phyloP scores from a whole-genome alignment of 1,140 invertebrate genomes.

The Drosophila navojoa region DNA sequence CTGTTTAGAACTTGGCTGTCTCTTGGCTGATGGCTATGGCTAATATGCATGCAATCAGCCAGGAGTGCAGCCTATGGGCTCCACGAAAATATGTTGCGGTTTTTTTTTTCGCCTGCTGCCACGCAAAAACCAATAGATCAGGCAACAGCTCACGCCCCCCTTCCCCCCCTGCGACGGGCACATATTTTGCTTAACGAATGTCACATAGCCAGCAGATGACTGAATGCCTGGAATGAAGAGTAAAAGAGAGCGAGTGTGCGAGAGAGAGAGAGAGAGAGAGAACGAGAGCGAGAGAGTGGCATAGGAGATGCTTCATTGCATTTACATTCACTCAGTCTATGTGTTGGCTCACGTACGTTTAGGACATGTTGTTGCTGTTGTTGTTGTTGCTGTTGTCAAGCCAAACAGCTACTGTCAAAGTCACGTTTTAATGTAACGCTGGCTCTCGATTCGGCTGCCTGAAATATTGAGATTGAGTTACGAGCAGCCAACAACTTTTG shows the following conservation, averaged over 20 bases:
- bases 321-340: slow-evolving; percentile 45
- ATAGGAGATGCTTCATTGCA: slow-evolving; percentile 45
- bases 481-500: slow-evolving; percentile 80
- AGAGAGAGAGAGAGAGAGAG: neutral
- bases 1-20: slow-evolving; percentile 57
- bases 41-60: slow-evolving; percentile 76
- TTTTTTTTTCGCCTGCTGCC: slow-evolving; percentile 58
- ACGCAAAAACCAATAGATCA: slow-evolving; percentile 78
- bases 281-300: neutral
- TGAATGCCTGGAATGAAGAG: slow-evolving; percentile 19
- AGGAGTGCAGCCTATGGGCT: slow-evolving; percentile 11
- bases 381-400: slow-evolving; percentile 61
- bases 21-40: slow-evolving; percentile 61
- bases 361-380: slow-evolving; percentile 31
- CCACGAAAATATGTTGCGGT: slow-evolving; percentile 71
- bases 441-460: slow-evolving; percentile 51
- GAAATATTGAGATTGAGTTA: slow-evolving; percentile 82
- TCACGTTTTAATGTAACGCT: slow-evolving; percentile 78
- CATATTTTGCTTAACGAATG: slow-evolving; percentile 80
- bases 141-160: slow-evolving; percentile 43
- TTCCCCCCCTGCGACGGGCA: slow-evolving; percentile 35
- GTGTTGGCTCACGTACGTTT: slow-evolving; percentile 51
- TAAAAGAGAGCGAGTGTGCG: neutral
- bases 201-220: slow-evolving; percentile 53
- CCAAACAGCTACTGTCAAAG: slow-evolving; percentile 79